Evolutionary conservation across 37 sponge, comb jelly and placozoan species (phyloP).

Genomic region (Aphrocallistes beatrix): DNA sequence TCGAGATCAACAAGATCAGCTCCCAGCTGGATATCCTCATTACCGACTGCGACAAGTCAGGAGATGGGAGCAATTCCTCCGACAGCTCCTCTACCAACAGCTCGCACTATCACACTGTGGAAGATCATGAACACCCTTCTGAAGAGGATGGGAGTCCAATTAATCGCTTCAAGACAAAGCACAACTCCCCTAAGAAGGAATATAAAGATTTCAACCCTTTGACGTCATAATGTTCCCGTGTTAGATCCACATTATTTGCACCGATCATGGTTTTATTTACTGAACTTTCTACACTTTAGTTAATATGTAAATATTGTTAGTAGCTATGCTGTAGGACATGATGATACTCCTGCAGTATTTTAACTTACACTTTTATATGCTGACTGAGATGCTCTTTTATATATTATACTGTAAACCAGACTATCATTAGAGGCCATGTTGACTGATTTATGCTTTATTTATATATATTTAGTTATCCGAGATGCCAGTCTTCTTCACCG

Average conservation of each 20-base stretch:
- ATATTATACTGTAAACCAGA: too few relatives aligned
- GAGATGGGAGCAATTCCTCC: background rate
- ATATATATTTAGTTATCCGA: too few relatives aligned
- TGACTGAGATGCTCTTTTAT: background rate
- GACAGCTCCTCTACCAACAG: background rate
- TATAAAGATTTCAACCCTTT: background rate
- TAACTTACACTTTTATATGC: background rate
- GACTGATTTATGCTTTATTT: too few relatives aligned
- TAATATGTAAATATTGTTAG: background rate
- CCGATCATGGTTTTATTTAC: conserved; percentile 13
- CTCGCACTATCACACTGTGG: background rate
- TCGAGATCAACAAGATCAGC: background rate
- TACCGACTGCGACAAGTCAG: background rate
- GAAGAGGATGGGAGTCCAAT: background rate
- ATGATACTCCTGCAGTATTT: background rate
- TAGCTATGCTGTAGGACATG: background rate
- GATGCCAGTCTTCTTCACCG: too few relatives aligned
- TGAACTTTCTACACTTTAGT: background rate
- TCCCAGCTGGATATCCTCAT: background rate
- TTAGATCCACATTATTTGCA: too few relatives aligned
- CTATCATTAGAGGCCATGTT: too few relatives aligned
- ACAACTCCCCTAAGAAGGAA: background rate
- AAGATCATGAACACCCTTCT: background rate
- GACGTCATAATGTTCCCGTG: too few relatives aligned
- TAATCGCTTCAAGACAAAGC: background rate